Base-by-base conservation (phyloP, 2,797 vertebrate species). In the Melanotaenia pygmaea region DNA sequence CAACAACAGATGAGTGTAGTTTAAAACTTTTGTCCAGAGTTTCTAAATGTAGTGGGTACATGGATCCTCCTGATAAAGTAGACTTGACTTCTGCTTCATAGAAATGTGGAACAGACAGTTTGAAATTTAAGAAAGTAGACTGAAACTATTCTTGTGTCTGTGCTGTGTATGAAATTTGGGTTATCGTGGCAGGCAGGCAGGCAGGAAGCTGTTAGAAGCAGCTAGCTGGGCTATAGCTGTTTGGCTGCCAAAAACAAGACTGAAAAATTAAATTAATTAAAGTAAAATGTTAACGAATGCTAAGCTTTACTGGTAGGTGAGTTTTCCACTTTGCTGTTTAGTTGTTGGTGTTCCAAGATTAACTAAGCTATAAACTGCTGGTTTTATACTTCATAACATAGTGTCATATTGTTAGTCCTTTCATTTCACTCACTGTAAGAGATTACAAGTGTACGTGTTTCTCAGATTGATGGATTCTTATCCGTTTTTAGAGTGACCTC, bases 401-500 rank as follows among this genome's bases (percentile, higher is more conserved):
- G 32, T 8, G 7, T 37, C 35, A 37, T 37, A 37, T 37, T 12
- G 9, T 37, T 12, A 37, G 35, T 11, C 11, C 13, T 40, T 40
- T 14, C 3, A 14, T 40, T 14, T 14, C 9, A 40, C 38, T 40
- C 16, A 6, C 16, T 18, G 14, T 4, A 18, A n/a, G 13, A 16
- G 40, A 16, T 43, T 43, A 5, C 14, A 43, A 34, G 32, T 34
- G 32, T 8, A 34, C 0, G 20, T 47, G 45, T 50, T 50, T 50
- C 20, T 50, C 20, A 50, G 8, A 50, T 47, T n/a, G 1, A 47
- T 20, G 1, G 11, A 53, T 24, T 6, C 24, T 53, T 26, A 22
- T 3, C 22, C 11, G 6, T 34, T 26, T 30, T 56, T 72, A 69
- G 83, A 18, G 63, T 80, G 78, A 79, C 85, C 79, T 50, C 77